Evolutionary conservation across 2,113 vertebrate genomes (phyloP).

Genomic region (Heterocephalus glaber): DNA sequence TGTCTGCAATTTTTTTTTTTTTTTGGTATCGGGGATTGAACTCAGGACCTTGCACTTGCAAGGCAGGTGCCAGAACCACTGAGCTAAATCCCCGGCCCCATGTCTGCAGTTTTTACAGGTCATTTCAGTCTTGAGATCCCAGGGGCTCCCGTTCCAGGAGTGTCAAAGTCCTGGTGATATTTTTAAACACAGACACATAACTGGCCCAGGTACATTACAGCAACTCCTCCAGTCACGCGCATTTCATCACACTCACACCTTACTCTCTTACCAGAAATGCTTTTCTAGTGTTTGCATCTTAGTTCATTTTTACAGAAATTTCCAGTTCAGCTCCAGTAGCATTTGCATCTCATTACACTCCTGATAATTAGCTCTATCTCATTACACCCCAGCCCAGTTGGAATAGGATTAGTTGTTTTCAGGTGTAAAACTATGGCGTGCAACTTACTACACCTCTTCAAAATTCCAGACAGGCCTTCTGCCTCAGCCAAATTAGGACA

Average conservation of each 20-base stretch:
- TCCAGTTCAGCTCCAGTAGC: constrained; percentile 36
- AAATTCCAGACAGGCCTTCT: constrained; percentile 49
- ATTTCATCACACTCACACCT: neutral
- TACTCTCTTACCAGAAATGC: neutral
- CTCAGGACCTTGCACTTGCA: too few relatives aligned
- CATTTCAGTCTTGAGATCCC: neutral
- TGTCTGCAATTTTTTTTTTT: too few relatives aligned
- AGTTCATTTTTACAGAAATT: constrained; percentile 38
- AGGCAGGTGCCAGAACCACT: too few relatives aligned
- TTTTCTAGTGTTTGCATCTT: neutral
- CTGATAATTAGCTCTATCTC: constrained; percentile 69
- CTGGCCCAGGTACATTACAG: neutral
- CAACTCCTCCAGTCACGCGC: neutral
- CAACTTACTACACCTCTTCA: constrained; percentile 35
- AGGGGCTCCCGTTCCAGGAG: constrained; percentile 27
- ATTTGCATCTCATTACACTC: constrained; percentile 56
- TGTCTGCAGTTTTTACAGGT: neutral
- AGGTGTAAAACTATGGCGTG: constrained; percentile 30
- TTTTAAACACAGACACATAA: neutral
- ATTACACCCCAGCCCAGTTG: constrained; percentile 30
- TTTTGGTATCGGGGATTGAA: too few relatives aligned
- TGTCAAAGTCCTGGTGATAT: neutral
- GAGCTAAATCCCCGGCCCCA: too few relatives aligned
- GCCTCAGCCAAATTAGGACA: constrained; percentile 21
- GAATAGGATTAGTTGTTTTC: constrained; percentile 54